Conservation (phyloP, 2,113 vertebrate genomes). For the Cephalophus harveyi region DNA sequence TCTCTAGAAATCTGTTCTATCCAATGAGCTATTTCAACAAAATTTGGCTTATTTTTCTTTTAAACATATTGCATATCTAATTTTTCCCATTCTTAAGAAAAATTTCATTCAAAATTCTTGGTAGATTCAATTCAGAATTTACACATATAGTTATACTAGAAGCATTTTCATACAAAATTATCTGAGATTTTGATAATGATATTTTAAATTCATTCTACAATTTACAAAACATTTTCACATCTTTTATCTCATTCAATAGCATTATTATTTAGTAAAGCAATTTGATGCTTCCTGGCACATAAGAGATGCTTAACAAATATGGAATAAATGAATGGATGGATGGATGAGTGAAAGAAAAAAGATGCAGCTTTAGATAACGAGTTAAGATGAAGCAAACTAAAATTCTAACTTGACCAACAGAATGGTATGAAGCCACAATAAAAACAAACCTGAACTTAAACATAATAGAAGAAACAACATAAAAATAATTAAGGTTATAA, state of each 20-base stretch:
- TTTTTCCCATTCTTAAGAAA: conserved; percentile 36
- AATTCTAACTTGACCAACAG: not conserved
- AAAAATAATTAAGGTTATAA: not conserved
- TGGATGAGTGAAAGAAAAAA: not conserved
- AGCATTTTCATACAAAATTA: conserved; percentile 18
- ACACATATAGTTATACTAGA: not conserved
- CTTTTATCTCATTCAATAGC: not conserved
- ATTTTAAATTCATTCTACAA: conserved; percentile 46
- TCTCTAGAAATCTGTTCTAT: not conserved
- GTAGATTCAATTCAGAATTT: not conserved
- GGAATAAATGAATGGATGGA: not conserved
- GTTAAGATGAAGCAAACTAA: not conserved
- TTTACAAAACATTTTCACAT: conserved; percentile 32
- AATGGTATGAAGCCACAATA: not conserved
- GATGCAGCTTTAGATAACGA: not conserved
- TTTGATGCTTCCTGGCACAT: not conserved
- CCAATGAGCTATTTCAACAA: not conserved
- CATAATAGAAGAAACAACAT: not conserved
- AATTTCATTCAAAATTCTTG: conserved; percentile 34
- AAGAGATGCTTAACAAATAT: not conserved
- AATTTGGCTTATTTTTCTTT: conserved; percentile 25
- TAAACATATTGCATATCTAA: conserved; percentile 20
- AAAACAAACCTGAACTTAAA: conserved; percentile 13
- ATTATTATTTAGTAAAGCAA: conserved; percentile 39
- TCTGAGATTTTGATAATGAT: conserved; percentile 38